Evolutionary conservation across 30 jellyfish, hydroid and myxozoan species (phyloP), one percentile per base, ranked within the genome.

Genomic region (Morbakka virulenta): DNA sequence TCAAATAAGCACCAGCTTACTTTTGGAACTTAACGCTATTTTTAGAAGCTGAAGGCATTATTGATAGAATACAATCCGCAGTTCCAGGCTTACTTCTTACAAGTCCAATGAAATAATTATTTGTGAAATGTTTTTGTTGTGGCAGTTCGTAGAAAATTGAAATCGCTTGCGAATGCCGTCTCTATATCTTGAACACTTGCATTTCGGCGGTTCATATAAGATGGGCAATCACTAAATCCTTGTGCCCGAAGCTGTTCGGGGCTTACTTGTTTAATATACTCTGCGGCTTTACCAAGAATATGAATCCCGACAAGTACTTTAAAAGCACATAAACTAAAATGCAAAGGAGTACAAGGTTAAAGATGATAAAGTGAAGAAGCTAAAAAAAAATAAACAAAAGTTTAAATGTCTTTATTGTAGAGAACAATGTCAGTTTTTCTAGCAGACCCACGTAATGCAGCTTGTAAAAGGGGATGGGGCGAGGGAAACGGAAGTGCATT

Each of bases 291-390:
- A 2, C 97, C 97, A 33, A 83, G 80, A 52, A 89, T 79, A 50
- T 76, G 93, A 1, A 89, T 77, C 73, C 97, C 83, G 48, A 89
- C 89, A 6, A 89, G 69, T 33, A 89, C 32, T 72, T 89, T 89
- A 52, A 89, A 29, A 47, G 97, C 97, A 66, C 97, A 82, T 9
- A 89, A 64, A 62, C 97, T 89, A 70, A n/a, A 74, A 79, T 36
- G 2, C 24, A 73, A 32, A 17, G 35, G 24, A 9, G 28, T 1
- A 27, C 1, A 82, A 12, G 17, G 6, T 0, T 11, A 47, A 50
- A 22, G 23, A 35, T n/a, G 4, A 67, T 4, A 66, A 11, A 30
- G 78, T 68, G 27, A 31, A 28, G 6, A n/a, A n/a, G 0, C 69
- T n/a, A 31, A 68, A 68, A 29, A 68, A 68, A 17, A 34, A 21